A percentile compares a stretch with the other conserved stretches of the same genome.
Conservation (phyloP, 2,113 vertebrate genomes). For the Mesitornis unicolor region DNA sequence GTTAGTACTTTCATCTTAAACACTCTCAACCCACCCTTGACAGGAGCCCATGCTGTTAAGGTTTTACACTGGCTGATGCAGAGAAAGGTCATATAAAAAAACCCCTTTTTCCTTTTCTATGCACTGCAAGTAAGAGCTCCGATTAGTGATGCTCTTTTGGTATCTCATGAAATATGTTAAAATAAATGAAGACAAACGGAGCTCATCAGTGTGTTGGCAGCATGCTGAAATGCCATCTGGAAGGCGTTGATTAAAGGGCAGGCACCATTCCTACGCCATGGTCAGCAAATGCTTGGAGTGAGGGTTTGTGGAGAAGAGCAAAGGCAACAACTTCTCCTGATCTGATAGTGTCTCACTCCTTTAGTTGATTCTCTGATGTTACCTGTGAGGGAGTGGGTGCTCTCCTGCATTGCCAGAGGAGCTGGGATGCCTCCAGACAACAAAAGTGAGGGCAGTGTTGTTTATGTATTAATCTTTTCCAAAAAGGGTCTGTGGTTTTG, state of each 20-base stretch:
- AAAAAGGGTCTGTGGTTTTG: not conserved
- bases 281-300: not conserved
- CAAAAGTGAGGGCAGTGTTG: not conserved
- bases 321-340: not conserved
- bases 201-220: not conserved
- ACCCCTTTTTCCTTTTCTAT: not conserved
- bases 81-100: not conserved
- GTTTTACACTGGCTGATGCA: not conserved
- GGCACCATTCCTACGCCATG: not conserved
- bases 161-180: not conserved
- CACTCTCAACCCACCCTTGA: not conserved
- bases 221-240: not conserved
- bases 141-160: not conserved
- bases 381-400: not conserved
- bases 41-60: not conserved
- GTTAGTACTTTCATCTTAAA: not conserved
- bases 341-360: not conserved
- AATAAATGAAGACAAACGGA: not conserved
- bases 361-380: not conserved
- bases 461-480: not conserved
- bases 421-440: not conserved
- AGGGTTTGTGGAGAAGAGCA: rapidly evolving
- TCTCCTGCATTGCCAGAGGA: not conserved
- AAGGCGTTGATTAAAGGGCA: not conserved
- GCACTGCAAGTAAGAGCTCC: not conserved